Evolutionary conservation across 2,888 invertebrate genomes (phyloP).

Genomic region (Platynereis dumerilii): DNA sequence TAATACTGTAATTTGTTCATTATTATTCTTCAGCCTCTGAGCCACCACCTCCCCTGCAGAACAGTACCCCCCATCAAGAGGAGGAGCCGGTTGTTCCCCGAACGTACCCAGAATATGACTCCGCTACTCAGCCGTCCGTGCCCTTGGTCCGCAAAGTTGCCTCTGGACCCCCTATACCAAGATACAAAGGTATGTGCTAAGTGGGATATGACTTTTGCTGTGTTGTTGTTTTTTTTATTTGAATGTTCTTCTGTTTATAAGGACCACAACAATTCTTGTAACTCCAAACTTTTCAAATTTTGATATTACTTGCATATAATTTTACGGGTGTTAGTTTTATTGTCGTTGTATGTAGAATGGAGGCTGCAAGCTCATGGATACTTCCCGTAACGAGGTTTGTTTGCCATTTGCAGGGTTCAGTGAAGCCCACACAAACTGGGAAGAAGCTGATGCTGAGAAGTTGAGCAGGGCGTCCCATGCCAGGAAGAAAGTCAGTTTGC

Average conservation of each 20-base stretch:
- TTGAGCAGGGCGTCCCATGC: too few relatives aligned
- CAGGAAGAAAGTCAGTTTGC: too few relatives aligned
- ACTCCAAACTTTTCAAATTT: too few relatives aligned
- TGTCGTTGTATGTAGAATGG: not conserved
- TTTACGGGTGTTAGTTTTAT: not conserved
- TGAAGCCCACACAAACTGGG: constrained; percentile 15
- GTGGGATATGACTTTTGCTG: not conserved
- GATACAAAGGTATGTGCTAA: constrained; percentile 18
- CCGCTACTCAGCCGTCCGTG: not conserved
- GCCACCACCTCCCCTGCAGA: too few relatives aligned
- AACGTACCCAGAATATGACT: constrained; percentile 8
- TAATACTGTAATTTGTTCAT: too few relatives aligned
- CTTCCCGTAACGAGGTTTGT: not conserved
- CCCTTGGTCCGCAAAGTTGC: constrained; percentile 17
- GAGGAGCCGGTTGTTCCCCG: constrained; percentile 3
- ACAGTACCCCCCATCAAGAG: not conserved
- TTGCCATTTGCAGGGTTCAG: constrained; percentile 17
- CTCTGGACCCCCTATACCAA: constrained; percentile 15
- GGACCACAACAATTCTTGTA: too few relatives aligned
- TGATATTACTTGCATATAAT: too few relatives aligned
- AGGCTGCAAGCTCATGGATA: not conserved
- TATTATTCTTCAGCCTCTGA: too few relatives aligned
- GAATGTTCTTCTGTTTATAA: too few relatives aligned
- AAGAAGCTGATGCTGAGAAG: too few relatives aligned
- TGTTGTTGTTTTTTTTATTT: too few relatives aligned